phyloP scores from a whole-genome alignment of 2,888 invertebrate species.

The Chelonus formosanus region DNA sequence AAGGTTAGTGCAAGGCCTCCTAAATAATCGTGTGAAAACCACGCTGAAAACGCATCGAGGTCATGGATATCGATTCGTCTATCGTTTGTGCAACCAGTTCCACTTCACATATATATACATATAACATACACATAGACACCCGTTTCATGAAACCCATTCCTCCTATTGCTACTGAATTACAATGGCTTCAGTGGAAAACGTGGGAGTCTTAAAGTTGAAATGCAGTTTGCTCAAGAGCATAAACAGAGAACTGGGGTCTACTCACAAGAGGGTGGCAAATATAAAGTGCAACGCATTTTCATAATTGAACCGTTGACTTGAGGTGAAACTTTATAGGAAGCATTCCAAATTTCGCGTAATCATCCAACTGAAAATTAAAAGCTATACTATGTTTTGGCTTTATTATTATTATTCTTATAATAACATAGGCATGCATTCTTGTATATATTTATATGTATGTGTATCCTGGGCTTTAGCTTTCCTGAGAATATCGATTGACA shows the following conservation, averaged over 20 bases:
- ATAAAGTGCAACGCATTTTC: slow-evolving; percentile 9
- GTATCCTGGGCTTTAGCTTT: no score
- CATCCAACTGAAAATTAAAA: slow-evolving; percentile 1
- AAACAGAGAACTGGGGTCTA: slow-evolving; percentile 42
- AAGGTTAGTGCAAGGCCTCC: slow-evolving; percentile 24
- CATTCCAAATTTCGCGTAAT: no score
- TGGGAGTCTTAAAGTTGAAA: slow-evolving; percentile 48
- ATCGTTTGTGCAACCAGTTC: slow-evolving; percentile 6
- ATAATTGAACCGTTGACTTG: slow-evolving; percentile 15
- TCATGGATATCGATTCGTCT: slow-evolving; percentile 33
- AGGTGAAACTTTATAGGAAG: not conserved
- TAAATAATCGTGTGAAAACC: slow-evolving; percentile 34
- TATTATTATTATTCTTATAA: not conserved
- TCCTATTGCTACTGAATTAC: slow-evolving; percentile 52
- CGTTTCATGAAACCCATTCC: slow-evolving; percentile 25
- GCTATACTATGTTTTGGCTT: not conserved
- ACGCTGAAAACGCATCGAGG: slow-evolving; percentile 33
- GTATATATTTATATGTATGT: not conserved
- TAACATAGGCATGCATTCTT: not conserved
- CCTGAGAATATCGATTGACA: slow-evolving; percentile 19
- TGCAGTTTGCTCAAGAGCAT: slow-evolving; percentile 45
- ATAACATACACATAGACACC: slow-evolving; percentile 7
- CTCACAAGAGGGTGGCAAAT: slow-evolving; percentile 16
- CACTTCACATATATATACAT: slow-evolving; percentile 4
- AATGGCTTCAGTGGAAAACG: slow-evolving; percentile 45